A percentile compares a stretch with the other conserved stretches of the same genome.
phyloP scores from a whole-genome alignment of 2,113 vertebrate species.

The Heliornis fulica region DNA sequence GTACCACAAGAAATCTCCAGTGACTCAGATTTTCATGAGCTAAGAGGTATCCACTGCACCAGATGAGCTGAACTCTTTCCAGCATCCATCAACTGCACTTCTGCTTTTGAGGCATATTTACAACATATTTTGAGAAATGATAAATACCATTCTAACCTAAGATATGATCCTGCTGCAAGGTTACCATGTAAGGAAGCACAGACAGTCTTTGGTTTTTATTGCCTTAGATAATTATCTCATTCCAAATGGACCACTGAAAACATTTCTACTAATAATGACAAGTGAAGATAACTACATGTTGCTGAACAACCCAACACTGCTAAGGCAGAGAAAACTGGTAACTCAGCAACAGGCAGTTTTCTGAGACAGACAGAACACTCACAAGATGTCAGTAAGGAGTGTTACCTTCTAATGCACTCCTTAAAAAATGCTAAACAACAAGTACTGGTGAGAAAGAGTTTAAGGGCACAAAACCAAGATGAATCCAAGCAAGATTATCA shows the following conservation, averaged over 20 bases:
- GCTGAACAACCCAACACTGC: not conserved
- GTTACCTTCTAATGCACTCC: not conserved
- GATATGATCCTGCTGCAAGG: not conserved
- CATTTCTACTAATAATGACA: not conserved
- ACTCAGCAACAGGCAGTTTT: not conserved
- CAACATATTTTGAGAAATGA: too few relatives aligned
- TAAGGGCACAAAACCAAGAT: not conserved
- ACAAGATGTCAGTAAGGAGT: not conserved
- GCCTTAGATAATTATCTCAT: not conserved
- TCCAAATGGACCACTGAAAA: not conserved
- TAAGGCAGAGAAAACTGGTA: not conserved
- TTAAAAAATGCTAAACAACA: not conserved
- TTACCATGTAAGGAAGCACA: not conserved
- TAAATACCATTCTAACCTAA: too few relatives aligned
- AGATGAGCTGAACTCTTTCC: not conserved
- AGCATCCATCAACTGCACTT: not conserved
- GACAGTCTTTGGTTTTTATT: too few relatives aligned
- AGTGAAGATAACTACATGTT: not conserved
- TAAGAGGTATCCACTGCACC: not conserved
- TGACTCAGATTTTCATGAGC: not conserved
- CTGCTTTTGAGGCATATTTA: not conserved
- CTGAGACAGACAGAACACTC: not conserved
- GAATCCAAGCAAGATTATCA: not conserved
- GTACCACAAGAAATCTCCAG: not conserved
- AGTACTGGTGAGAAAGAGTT: not conserved